phyloP scores from a whole-genome alignment of 37 sponge, comb jelly and placozoan species.

The Spongia lamella region DNA sequence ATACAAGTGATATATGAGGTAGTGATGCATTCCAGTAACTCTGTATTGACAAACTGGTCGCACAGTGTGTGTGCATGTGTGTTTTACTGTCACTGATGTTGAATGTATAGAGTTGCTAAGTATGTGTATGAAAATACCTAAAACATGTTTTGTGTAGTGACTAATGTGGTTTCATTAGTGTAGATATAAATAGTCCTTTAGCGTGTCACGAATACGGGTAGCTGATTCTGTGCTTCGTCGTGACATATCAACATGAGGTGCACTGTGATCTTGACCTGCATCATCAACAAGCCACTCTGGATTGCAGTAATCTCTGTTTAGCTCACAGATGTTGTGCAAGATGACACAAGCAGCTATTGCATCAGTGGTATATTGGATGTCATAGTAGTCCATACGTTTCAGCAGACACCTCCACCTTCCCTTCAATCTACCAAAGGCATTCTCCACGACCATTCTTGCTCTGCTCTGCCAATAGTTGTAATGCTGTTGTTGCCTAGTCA shows the following conservation, averaged over 20 bases:
- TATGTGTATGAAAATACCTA: neutral
- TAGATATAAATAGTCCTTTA: constrained; percentile 1
- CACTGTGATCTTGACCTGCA: neutral
- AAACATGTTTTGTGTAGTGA: too few relatives aligned
- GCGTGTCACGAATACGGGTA: constrained; percentile 1
- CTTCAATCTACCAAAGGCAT: constrained; percentile 55
- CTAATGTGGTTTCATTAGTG: too few relatives aligned
- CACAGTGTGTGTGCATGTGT: too few relatives aligned
- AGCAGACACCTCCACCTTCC: constrained; percentile 52
- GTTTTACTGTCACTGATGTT: too few relatives aligned
- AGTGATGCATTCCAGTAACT: too few relatives aligned
- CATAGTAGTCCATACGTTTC: constrained; percentile 18
- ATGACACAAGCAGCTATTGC: constrained; percentile 34
- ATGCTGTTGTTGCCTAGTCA: neutral
- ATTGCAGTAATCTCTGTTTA: constrained; percentile 8
- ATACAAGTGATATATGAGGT: too few relatives aligned
- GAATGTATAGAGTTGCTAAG: too few relatives aligned
- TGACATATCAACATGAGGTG: neutral
- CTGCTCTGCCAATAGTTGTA: neutral
- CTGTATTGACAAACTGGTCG: too few relatives aligned
- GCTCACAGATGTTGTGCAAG: constrained; percentile 40
- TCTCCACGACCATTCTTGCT: too few relatives aligned
- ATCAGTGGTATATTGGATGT: constrained; percentile 7
- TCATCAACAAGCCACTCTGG: constrained; percentile 23
- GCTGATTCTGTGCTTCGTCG: neutral